Conservation (phyloP, 2,113 vertebrate species). For the Noctilio leporinus region DNA sequence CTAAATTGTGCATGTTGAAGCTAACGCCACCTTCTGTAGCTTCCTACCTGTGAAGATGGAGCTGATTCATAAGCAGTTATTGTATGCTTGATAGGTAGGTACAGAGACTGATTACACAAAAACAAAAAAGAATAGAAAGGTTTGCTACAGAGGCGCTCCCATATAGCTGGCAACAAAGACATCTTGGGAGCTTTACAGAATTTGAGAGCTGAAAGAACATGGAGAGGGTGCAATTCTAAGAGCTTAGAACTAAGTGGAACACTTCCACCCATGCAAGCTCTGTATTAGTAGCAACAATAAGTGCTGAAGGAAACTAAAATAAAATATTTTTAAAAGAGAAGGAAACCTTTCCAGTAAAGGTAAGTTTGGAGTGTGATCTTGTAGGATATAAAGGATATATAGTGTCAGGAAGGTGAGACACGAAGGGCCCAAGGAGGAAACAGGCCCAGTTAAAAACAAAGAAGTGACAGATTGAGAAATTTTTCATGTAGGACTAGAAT, state of each 20-base stretch:
- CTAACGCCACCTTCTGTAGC: background rate
- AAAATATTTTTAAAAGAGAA: background rate
- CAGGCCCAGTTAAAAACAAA: background rate
- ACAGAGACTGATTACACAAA: background rate
- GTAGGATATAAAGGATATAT: background rate
- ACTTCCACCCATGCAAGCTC: background rate
- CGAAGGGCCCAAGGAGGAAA: background rate
- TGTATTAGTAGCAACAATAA: background rate
- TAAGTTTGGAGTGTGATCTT: background rate
- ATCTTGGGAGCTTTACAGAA: background rate
- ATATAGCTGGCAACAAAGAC: background rate
- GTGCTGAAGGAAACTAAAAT: background rate
- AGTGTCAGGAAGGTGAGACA: background rate
- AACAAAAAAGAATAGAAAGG: background rate
- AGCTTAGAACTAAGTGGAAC: background rate
- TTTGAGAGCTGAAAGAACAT: background rate
- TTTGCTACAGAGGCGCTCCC: background rate
- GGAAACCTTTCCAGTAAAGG: background rate
- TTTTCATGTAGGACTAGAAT: background rate
- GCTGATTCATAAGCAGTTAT: background rate
- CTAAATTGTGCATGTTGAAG: constrained; percentile 7
- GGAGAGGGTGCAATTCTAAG: background rate
- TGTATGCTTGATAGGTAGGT: background rate
- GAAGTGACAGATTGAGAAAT: background rate
- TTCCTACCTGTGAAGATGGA: background rate